Evolutionary conservation across 92 coral and sea anemone genomes (phyloP), one percentile per base, ranked within the genome.

Genomic region (Blastomussa wellsi): DNA sequence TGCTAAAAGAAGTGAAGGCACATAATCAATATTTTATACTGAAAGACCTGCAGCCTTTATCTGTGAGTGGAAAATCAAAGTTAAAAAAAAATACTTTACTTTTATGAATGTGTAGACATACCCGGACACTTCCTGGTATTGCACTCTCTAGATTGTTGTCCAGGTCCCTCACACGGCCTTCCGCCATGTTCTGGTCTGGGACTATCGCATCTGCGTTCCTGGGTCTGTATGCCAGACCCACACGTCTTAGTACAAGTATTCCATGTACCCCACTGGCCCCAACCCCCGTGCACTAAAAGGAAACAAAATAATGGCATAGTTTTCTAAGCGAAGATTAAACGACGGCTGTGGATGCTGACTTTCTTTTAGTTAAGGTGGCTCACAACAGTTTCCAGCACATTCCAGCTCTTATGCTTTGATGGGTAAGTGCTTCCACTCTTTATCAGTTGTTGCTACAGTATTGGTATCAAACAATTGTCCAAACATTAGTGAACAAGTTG

Each of bases 131-230:
- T 76, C 60, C 66, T 76, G 14, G 42, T 79, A 39, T 39, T 79
- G 72, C 72, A 79, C 13, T 9, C 38, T 1, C 72, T 72, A 37
- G 82, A 32, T 42, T 79, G 67, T 29, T 62, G 82, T 4, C 36
- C n/a, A 16, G 82, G 8, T 24, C 82, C 82, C 14, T 22, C 26
- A 20, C 82, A 79, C 24, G 37, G 51, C 72, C 38, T 79, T 26
- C 82, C 82, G 14, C 72, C 82, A 37, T 62, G 33, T 28, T 22
- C 17, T 15, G 82, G 82, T 57, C 72, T 57, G 33, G 82, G 82
- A 39, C 24, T 59, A 39, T 79, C 53, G 60, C 82, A 79, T 62
- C 35, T 62, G 47, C 82, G 82, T 49, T 32, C 26, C 38, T 59
- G 67, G 52, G 48, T 20, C 72, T 79, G 82, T 13, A n/a, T 22